phyloP scores from a whole-genome alignment of 2,113 vertebrate species.

The Amphiprion ocellaris region DNA sequence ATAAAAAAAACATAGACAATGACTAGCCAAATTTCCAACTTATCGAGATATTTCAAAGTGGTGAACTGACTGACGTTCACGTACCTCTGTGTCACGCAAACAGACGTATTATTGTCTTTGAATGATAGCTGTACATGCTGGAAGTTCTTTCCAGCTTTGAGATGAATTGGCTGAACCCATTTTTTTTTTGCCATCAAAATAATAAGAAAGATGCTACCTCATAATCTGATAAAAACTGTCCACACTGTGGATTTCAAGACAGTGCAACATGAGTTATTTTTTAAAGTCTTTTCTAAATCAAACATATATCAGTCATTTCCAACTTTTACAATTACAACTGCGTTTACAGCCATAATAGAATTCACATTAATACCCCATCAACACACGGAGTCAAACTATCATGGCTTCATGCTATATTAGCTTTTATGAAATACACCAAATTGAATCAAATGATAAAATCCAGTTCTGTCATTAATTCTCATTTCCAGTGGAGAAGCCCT shows the following conservation, averaged over 20 bases:
- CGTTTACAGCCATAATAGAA: conserved; percentile 1
- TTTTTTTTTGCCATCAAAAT: too few relatives aligned
- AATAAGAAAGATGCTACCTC: too few relatives aligned
- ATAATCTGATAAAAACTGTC: too few relatives aligned
- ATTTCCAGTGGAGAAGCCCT: conserved; percentile 43
- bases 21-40: too few relatives aligned
- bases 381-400: conserved; percentile 22
- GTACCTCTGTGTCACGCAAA: background rate
- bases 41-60: background rate
- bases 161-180: background rate
- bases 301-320: conserved; percentile 16
- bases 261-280: too few relatives aligned
- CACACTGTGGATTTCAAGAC: too few relatives aligned
- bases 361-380: conserved; percentile 25
- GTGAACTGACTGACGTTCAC: background rate
- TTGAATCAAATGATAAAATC: conserved; percentile 56
- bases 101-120: background rate
- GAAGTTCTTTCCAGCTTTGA: background rate
- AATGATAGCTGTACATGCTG: background rate
- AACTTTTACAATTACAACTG: conserved; percentile 12
- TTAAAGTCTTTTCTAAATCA: background rate
- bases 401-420: conserved; percentile 55
- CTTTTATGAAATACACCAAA: conserved; percentile 58
- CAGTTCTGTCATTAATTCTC: conserved; percentile 64
- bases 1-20: too few relatives aligned